Conservation (phyloP, 2,888 invertebrate species). For the Sepioteuthis lessoniana region DNA sequence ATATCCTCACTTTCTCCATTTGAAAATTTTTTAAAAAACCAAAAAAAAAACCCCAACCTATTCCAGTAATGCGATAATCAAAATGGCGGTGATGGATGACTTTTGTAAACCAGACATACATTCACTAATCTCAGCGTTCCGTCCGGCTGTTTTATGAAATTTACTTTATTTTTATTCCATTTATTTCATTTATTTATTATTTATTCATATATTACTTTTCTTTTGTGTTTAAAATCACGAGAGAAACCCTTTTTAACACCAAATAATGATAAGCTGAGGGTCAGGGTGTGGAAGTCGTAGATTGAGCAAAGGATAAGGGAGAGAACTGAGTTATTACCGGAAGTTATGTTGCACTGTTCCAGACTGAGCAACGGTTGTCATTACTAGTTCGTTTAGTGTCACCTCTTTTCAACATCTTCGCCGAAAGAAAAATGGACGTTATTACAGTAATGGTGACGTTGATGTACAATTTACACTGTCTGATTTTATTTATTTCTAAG, state of each 20-base stretch:
- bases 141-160: background rate
- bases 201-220: background rate
- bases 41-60: background rate
- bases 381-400: background rate
- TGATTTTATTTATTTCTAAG: background rate
- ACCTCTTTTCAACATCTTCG: background rate
- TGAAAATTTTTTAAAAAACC: background rate
- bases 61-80: background rate
- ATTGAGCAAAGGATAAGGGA: background rate
- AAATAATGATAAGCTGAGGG: slow-evolving; percentile 5
- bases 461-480: background rate
- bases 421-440: background rate
- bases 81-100: background rate
- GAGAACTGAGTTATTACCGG: slow-evolving; percentile 23
- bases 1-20: background rate
- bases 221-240: background rate
- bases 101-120: background rate
- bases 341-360: background rate
- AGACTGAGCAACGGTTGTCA: background rate
- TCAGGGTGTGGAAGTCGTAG: background rate
- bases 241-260: background rate
- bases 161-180: too few relatives aligned
- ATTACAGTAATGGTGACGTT: background rate
- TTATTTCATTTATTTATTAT: too few relatives aligned
- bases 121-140: slow-evolving; percentile 33